Percentiles rank a stretch among this genome's conserved stretches.
phyloP scores from a whole-genome alignment of 2,888 invertebrate species.

The Pterostichus madidus region DNA sequence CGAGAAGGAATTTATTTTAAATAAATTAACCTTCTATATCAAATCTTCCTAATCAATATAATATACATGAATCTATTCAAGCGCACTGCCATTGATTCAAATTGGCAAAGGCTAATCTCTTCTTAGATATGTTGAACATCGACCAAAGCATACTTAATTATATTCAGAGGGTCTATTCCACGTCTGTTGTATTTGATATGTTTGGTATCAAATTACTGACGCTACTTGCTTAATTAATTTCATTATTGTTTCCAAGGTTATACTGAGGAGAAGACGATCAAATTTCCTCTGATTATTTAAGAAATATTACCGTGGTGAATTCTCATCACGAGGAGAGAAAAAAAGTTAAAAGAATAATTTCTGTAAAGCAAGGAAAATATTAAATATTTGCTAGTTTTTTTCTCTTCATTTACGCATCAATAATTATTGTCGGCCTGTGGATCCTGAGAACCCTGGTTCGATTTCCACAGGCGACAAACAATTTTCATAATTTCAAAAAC shows the following conservation, averaged over 20 bases:
- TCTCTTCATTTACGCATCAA: too few relatives aligned
- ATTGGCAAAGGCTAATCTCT: conserved; percentile 11
- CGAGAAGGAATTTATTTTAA: neutral
- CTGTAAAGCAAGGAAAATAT: too few relatives aligned
- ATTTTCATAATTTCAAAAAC: too few relatives aligned
- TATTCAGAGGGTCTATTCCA: neutral
- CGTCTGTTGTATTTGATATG: neutral
- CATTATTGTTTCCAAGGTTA: conserved; percentile 16
- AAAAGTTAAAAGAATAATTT: neutral
- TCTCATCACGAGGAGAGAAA: too few relatives aligned
- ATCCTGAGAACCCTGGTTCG: too few relatives aligned
- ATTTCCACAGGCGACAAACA: too few relatives aligned
- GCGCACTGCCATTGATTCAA: neutral
- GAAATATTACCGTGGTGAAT: neutral
- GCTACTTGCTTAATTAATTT: conserved; percentile 7
- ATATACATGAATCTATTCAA: neutral
- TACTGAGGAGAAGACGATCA: neutral
- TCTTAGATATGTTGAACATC: neutral
- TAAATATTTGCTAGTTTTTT: too few relatives aligned
- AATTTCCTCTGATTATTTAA: neutral
- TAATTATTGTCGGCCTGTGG: too few relatives aligned
- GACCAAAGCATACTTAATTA: neutral
- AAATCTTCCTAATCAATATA: neutral
- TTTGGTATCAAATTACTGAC: neutral
- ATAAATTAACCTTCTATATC: neutral